These are phyloP conservation scores for Brachyptera putata DNA, from an alignment of 2,888 invertebrate species.

Conservation along the genomic window DNA sequence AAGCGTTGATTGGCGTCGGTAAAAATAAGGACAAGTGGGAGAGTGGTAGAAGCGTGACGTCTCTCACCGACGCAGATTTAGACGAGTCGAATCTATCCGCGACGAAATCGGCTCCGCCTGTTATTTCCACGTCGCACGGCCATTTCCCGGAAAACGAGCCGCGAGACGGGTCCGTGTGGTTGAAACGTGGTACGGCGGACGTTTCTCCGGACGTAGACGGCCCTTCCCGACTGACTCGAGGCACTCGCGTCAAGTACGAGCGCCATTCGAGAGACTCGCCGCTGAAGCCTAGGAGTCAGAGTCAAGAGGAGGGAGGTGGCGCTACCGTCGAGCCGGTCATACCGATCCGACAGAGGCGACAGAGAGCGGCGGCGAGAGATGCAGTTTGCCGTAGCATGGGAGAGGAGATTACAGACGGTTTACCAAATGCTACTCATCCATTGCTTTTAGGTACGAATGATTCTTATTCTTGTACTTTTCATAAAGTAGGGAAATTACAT, in stretches of 20 bases:
- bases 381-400: constrained; percentile 48
- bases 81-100: constrained; percentile 43
- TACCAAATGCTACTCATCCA: background rate
- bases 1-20: constrained; percentile 41
- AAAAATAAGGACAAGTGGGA: constrained; percentile 38
- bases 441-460: too few relatives aligned
- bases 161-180: constrained; percentile 23
- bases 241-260: background rate
- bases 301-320: constrained; percentile 36
- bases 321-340: constrained; percentile 43
- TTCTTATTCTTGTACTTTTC: too few relatives aligned
- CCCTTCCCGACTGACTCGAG: constrained; percentile 29
- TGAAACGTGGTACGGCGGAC: constrained; percentile 20
- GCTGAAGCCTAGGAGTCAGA: constrained; percentile 39
- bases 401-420: constrained; percentile 45
- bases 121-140: constrained; percentile 33
- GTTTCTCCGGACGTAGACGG: too few relatives aligned
- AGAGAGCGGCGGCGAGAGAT: constrained; percentile 38
- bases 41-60: constrained; percentile 43
- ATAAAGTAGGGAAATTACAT: too few relatives aligned
- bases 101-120: constrained; percentile 43
- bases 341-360: constrained; percentile 47
- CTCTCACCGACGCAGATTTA: constrained; percentile 49
- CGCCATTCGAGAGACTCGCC: background rate
- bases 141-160: background rate